These are phyloP conservation scores for Chrysolina haemoptera DNA, from an alignment of 2,888 invertebrate genomes.

Conservation along the genomic window DNA sequence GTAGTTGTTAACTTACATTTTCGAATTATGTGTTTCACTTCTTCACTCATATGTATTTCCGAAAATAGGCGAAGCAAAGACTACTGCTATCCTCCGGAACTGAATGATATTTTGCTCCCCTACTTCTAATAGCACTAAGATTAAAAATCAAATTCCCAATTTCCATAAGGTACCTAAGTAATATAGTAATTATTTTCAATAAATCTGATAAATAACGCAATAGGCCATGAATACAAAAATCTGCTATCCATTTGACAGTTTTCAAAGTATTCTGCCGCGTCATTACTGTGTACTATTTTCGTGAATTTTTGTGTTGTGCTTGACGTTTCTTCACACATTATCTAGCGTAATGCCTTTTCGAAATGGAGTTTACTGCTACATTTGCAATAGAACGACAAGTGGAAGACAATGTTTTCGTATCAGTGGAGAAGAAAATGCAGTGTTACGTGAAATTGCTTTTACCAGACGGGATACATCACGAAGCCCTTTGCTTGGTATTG, in stretches of 20 bases:
- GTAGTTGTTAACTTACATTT: not conserved
- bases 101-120: not conserved
- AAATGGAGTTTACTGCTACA: not conserved
- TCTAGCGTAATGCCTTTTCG: not conserved
- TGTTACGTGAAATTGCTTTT: not conserved
- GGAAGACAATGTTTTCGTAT: too few species aligned
- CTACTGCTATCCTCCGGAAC: not conserved
- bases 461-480: not conserved
- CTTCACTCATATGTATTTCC: not conserved
- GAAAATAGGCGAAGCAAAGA: not conserved
- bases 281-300: not conserved
- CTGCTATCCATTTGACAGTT: not conserved
- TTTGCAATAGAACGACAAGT: too few species aligned
- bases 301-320: not conserved
- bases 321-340: not conserved
- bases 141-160: not conserved
- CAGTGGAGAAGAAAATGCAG: too few species aligned
- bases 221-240: not conserved
- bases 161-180: not conserved
- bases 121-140: not conserved
- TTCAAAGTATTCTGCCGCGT: not conserved
- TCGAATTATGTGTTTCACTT: not conserved
- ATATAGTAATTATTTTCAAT: not conserved
- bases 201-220: not conserved
- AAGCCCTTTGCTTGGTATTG: not conserved